Conservation (phyloP, 2,888 invertebrate genomes). For the Dicyrtomina minuta region DNA sequence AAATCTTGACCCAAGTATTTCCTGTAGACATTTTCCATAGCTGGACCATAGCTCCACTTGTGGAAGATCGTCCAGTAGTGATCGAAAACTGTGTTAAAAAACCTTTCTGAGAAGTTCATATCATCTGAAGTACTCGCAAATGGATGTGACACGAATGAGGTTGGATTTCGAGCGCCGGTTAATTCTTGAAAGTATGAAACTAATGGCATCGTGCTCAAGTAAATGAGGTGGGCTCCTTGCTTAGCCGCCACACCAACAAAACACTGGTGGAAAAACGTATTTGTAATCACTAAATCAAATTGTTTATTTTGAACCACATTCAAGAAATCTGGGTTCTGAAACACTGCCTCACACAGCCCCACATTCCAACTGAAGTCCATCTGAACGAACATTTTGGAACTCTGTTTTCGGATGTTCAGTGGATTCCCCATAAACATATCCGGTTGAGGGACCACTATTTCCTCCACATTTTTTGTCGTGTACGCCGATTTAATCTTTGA, state of each 20-base stretch:
- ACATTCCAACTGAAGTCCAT: slow-evolving; percentile 13
- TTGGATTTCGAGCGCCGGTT: slow-evolving; percentile 7
- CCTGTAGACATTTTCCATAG: slow-evolving; percentile 23
- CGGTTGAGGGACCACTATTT: slow-evolving; percentile 42
- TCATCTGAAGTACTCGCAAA: slow-evolving; percentile 6
- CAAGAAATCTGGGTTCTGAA: slow-evolving; percentile 32
- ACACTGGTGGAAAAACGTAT: slow-evolving; percentile 58
- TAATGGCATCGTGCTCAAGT: background rate
- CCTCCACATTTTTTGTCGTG: slow-evolving; percentile 56
- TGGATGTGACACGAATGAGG: slow-evolving; percentile 9
- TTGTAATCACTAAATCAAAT: slow-evolving; percentile 54
- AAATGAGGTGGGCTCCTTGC: slow-evolving; percentile 55
- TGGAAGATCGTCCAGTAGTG: background rate
- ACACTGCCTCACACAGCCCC: slow-evolving; percentile 26
- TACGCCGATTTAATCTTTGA: slow-evolving; percentile 57
- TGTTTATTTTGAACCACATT: slow-evolving; percentile 18
- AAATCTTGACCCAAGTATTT: slow-evolving; percentile 55
- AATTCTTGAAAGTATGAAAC: background rate
- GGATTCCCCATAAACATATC: slow-evolving; percentile 16
- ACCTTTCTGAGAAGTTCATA: slow-evolving; percentile 21
- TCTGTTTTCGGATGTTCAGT: slow-evolving; percentile 4
- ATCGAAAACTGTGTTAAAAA: background rate
- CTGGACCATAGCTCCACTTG: background rate
- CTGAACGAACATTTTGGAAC: background rate
- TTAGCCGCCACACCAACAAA: slow-evolving; percentile 59